Conservation (phyloP, 2,888 invertebrate genomes). For the Anodontia alba region DNA sequence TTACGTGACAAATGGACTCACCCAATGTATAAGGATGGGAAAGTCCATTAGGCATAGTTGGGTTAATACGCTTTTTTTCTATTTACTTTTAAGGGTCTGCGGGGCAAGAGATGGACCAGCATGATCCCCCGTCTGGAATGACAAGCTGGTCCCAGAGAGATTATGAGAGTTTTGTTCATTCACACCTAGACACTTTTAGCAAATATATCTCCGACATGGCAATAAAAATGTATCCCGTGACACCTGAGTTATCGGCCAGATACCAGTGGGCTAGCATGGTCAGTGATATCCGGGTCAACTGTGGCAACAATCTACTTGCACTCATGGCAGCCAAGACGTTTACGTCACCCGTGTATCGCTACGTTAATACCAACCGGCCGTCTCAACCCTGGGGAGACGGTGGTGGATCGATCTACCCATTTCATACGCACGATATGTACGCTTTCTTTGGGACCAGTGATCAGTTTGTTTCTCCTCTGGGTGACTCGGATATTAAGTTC, state of each 20-base stretch:
- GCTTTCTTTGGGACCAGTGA: slow-evolving; percentile 68
- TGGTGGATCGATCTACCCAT: slow-evolving; percentile 62
- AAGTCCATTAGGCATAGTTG: no score
- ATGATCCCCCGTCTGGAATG: slow-evolving; percentile 13
- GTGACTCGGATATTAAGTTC: slow-evolving; percentile 21
- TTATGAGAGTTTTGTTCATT: slow-evolving; percentile 24
- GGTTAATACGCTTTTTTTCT: no score
- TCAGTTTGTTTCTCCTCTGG: slow-evolving; percentile 36
- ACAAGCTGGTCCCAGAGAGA: slow-evolving; percentile 9
- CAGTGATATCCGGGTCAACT: slow-evolving; percentile 76
- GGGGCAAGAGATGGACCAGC: slow-evolving; percentile 23
- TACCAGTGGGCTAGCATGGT: slow-evolving; percentile 77
- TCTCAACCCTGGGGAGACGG: slow-evolving; percentile 40
- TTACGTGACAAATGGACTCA: no score
- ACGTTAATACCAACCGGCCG: slow-evolving; percentile 59
- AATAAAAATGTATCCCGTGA: slow-evolving; percentile 62
- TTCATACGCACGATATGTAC: slow-evolving; percentile 71
- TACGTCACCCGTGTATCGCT: slow-evolving; percentile 70
- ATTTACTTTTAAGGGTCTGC: slow-evolving; percentile 14
- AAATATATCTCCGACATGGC: slow-evolving; percentile 57
- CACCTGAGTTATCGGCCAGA: slow-evolving; percentile 58
- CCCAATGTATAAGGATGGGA: no score
- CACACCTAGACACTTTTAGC: slow-evolving; percentile 71
- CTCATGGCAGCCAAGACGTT: slow-evolving; percentile 55
- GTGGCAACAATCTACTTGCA: slow-evolving; percentile 70